Percentiles rank a stretch among this genome's conserved stretches.
Evolutionary conservation across 2,797 vertebrate species (phyloP).

Genomic region (Darevskia nairensis): DNA sequence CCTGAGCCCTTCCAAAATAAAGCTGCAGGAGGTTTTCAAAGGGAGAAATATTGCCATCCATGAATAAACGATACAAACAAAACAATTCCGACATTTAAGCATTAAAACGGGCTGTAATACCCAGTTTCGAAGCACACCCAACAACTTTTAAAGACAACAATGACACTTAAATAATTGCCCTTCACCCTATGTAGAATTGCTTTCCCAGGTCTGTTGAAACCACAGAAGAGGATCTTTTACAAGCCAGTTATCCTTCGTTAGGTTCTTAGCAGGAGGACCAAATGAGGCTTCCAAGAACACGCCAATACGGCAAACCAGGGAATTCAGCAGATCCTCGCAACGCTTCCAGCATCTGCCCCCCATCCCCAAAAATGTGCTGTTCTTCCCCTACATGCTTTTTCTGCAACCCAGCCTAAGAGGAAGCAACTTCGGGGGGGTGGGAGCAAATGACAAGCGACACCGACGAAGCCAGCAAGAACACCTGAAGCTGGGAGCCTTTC

Average conservation of each 20-base stretch:
- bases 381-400: too few species aligned
- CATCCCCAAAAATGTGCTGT: not conserved
- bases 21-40: not conserved
- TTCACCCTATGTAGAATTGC: not conserved
- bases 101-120: not conserved
- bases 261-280: not conserved
- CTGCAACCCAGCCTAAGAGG: not conserved
- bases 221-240: not conserved
- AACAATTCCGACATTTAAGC: not conserved
- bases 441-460: not conserved
- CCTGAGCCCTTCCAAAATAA: not conserved
- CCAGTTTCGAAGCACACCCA: not conserved
- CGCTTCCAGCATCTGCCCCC: not conserved
- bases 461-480: not conserved
- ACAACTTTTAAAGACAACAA: not conserved
- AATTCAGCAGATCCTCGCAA: not conserved
- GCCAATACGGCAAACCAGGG: not conserved
- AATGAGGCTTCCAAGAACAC: too few species aligned
- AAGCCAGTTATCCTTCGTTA: not conserved
- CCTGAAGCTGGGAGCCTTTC: not conserved
- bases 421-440: too few species aligned
- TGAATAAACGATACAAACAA: not conserved
- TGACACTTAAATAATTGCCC: not conserved
- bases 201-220: not conserved
- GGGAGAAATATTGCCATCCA: not conserved